Evolutionary conservation across 1,140 invertebrate genomes (phyloP).

Genomic region (Hyphantria cunea): DNA sequence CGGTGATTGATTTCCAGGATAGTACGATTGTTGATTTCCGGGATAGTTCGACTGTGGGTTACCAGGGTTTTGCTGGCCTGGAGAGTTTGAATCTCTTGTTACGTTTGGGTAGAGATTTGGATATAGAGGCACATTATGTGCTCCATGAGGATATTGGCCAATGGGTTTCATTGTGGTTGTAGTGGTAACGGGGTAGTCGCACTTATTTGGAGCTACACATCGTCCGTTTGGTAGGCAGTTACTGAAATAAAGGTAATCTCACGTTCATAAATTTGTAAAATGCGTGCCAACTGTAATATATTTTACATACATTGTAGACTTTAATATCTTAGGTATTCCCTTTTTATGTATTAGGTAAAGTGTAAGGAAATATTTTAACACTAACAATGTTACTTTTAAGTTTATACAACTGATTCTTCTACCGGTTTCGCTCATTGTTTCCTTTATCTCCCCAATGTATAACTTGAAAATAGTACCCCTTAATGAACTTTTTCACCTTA

Average conservation of each 20-base stretch:
- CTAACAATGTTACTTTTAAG: too few relatives aligned
- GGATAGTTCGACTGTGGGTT: conserved; percentile 36
- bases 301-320: too few relatives aligned
- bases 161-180: neutral
- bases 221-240: conserved; percentile 43
- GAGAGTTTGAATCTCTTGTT: neutral
- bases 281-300: too few relatives aligned
- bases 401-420: too few relatives aligned
- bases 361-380: too few relatives aligned
- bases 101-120: conserved; percentile 4
- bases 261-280: too few relatives aligned
- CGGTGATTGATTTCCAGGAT: conserved; percentile 13
- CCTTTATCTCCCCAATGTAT: too few relatives aligned
- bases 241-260: neutral
- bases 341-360: too few relatives aligned
- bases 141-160: neutral
- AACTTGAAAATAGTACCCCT: too few relatives aligned
- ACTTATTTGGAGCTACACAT: conserved; percentile 82
- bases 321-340: too few relatives aligned
- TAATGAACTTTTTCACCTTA: too few relatives aligned
- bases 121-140: conserved; percentile 2
- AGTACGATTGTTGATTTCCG: conserved; percentile 27
- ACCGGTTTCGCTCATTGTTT: too few relatives aligned
- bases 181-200: conserved; percentile 48
- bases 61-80: neutral